Conservation (phyloP, 2,888 invertebrate genomes). For the Exocentrus adspersus region DNA sequence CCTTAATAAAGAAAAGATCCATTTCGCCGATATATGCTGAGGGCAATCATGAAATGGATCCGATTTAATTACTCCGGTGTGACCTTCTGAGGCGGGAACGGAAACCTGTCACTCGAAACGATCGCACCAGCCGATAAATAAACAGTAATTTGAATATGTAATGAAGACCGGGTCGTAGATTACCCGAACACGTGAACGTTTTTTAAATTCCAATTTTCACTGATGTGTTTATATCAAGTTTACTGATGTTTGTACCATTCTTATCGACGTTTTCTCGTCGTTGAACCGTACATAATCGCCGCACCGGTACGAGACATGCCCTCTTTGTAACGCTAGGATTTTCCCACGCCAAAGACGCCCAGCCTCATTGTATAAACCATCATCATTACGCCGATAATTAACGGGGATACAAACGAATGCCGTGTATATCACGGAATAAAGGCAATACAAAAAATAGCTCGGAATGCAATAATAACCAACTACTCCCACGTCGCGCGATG, state of each 20-base stretch:
- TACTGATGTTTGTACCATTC: too few species aligned
- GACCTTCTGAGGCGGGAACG: not conserved
- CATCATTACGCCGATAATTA: slow-evolving; percentile 2
- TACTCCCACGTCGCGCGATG: not conserved
- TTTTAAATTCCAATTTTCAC: too few species aligned
- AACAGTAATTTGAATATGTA: slow-evolving; percentile 3
- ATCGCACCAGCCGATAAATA: not conserved
- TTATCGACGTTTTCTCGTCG: not conserved
- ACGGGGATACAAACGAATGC: not conserved
- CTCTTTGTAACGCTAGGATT: not conserved
- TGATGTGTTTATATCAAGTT: too few species aligned
- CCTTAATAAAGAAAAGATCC: too few species aligned
- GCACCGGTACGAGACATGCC: not conserved
- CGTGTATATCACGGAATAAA: slow-evolving; percentile 5
- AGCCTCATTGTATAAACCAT: slow-evolving; percentile 1
- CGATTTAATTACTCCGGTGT: not conserved
- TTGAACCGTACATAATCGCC: not conserved
- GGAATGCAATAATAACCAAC: not conserved
- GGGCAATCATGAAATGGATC: too few species aligned
- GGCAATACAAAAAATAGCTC: slow-evolving; percentile 10
- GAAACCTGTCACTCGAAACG: slow-evolving; percentile 1
- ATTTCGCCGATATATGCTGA: too few species aligned
- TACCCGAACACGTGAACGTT: not conserved
- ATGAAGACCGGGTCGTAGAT: slow-evolving; percentile 2
- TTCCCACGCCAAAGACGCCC: slow-evolving; percentile 9